A percentile compares a stretch with the other conserved stretches of the same genome.
Conservation (phyloP, 2,888 invertebrate species). For the Steromphala cineraria region DNA sequence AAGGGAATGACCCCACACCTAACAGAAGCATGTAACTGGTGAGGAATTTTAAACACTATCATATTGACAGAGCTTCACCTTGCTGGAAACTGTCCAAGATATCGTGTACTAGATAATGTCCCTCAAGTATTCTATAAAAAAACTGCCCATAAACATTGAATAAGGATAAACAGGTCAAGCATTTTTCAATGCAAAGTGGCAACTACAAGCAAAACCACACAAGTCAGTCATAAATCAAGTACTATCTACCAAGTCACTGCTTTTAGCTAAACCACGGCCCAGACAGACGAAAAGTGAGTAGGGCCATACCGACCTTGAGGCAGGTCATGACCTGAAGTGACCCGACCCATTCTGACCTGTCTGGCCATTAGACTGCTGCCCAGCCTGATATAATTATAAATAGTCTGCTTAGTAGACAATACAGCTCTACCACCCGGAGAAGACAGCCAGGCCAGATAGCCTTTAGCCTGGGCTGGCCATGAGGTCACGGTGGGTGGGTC, state of each 20-base stretch:
- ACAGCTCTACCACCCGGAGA: not conserved
- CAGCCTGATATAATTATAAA: not conserved
- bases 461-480: not conserved
- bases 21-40: no score
- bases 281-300: conserved; percentile 2
- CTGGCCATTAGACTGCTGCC: not conserved
- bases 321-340: not conserved
- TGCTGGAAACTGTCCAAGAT: no score
- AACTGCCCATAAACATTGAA: no score
- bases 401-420: conserved; percentile 2
- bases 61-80: no score
- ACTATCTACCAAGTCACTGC: conserved; percentile 1
- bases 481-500: not conserved
- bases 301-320: not conserved
- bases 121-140: no score
- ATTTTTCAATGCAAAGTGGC: no score
- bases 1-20: no score
- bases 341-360: not conserved
- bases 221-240: not conserved
- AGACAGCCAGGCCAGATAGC: not conserved
- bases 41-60: no score
- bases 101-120: no score
- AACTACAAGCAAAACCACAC: no score
- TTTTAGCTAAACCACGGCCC: not conserved
- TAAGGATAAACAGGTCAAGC: no score